Conservation (phyloP, 1,140 invertebrate species). For the Penaeus indicus region DNA sequence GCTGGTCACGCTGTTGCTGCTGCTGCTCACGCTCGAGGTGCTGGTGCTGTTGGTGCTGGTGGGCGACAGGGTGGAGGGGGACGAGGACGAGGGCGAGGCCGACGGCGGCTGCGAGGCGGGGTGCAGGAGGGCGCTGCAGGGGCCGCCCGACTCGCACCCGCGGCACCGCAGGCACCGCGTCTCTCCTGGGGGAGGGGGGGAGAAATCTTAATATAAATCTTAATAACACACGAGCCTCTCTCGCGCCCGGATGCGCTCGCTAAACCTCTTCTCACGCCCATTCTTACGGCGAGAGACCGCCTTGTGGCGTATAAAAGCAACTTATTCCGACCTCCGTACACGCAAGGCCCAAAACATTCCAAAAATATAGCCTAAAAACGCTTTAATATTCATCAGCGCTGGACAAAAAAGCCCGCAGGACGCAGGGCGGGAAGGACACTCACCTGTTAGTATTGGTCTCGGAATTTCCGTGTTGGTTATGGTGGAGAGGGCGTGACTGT, state of each 20-base stretch:
- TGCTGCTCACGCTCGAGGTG: slow-evolving; percentile 46
- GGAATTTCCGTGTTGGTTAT: slow-evolving; percentile 50
- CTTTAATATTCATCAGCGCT: background rate
- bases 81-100: slow-evolving; percentile 49
- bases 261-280: too few relatives aligned
- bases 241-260: too few relatives aligned
- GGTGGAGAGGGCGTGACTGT: slow-evolving; percentile 43
- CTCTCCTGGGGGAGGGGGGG: slow-evolving; percentile 36
- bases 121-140: slow-evolving; percentile 41
- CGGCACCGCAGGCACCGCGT: slow-evolving; percentile 53
- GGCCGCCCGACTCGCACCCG: slow-evolving; percentile 51
- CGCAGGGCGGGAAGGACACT: background rate
- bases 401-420: too few relatives aligned
- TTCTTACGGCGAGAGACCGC: too few relatives aligned
- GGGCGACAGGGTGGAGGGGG: slow-evolving; percentile 1
- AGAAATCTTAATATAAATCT: slow-evolving; percentile 1
- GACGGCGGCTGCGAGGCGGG: slow-evolving; percentile 37
- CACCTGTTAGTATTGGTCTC: slow-evolving; percentile 42
- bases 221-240: too few relatives aligned
- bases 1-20: slow-evolving; percentile 33
- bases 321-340: too few relatives aligned
- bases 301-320: too few relatives aligned
- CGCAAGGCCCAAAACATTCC: too few relatives aligned
- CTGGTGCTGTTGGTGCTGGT: slow-evolving; percentile 28
- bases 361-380: background rate